Evolutionary conservation across 2,113 vertebrate species (phyloP).

Genomic region (Macaca mulatta): DNA sequence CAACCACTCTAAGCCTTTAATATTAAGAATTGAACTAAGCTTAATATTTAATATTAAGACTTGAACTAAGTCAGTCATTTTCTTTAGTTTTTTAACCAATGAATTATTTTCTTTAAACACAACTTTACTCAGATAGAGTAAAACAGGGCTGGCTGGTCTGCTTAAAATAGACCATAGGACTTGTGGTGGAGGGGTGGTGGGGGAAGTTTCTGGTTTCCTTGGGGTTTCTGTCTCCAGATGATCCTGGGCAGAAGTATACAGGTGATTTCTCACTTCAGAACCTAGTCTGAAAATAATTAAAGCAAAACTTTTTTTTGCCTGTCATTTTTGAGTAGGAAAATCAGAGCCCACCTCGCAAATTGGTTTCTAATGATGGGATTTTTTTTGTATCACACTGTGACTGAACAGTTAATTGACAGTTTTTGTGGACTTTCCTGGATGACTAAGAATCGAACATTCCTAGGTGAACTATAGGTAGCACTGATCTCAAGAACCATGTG

Average conservation of each 20-base stretch:
- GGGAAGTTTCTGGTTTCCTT: not conserved
- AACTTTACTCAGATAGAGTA: not conserved
- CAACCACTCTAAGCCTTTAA: not conserved
- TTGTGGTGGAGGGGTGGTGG: too few relatives aligned
- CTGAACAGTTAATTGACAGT: not conserved
- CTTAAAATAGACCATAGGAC: not conserved
- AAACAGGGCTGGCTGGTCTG: not conserved
- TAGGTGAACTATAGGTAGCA: rapidly evolving
- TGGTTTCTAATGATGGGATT: not conserved
- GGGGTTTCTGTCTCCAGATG: not conserved
- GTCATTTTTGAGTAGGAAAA: not conserved
- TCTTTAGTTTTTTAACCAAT: not conserved
- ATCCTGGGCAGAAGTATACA: not conserved
- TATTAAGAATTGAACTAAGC: not conserved
- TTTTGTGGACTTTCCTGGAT: not conserved
- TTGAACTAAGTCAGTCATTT: not conserved
- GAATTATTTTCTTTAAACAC: not conserved
- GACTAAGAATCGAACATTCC: not conserved
- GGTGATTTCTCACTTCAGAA: not conserved
- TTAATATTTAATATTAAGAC: not conserved
- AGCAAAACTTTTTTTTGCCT: not conserved
- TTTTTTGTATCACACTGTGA: not conserved
- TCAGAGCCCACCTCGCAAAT: not conserved
- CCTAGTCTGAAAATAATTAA: not conserved
- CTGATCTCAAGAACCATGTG: not conserved